Evolutionary conservation across 2,113 vertebrate genomes (phyloP).

Genomic region (Phalacrocorax brasilianus): DNA sequence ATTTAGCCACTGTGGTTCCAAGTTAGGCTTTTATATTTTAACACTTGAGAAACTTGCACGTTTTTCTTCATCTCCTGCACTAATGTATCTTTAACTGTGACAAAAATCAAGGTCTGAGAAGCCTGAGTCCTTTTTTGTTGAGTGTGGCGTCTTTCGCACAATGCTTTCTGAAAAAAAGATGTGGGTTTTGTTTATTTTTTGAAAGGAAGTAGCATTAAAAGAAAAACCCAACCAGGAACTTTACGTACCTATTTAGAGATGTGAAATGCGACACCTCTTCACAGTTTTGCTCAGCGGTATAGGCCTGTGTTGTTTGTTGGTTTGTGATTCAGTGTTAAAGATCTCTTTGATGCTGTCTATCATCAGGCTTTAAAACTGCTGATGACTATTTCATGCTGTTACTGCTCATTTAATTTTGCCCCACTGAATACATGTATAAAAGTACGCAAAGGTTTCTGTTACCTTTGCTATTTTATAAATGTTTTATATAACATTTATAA

Average conservation of each 20-base stretch:
- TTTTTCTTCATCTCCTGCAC: neutral
- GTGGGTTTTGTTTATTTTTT: neutral
- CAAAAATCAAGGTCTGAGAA: neutral
- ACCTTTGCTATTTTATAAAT: neutral
- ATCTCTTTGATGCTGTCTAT: neutral
- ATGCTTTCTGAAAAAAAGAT: neutral
- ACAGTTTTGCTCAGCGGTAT: neutral
- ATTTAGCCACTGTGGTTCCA: neutral
- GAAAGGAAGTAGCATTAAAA: neutral
- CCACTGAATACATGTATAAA: neutral
- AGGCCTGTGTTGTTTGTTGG: neutral
- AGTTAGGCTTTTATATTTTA: neutral
- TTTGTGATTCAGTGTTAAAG: neutral
- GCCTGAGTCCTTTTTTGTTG: neutral
- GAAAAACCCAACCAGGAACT: neutral
- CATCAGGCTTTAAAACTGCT: neutral
- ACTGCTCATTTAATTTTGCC: neutral
- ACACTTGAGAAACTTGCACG: neutral
- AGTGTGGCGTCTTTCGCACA: neutral
- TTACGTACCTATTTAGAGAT: neutral
- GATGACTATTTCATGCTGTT: neutral
- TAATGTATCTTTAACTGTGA: neutral
- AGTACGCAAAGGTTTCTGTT: neutral
- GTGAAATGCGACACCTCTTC: neutral
- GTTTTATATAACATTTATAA: neutral